These are phyloP conservation scores for Rhynchomys soricoides DNA, from an alignment of 2,113 vertebrate genomes.

Conservation along the genomic window DNA sequence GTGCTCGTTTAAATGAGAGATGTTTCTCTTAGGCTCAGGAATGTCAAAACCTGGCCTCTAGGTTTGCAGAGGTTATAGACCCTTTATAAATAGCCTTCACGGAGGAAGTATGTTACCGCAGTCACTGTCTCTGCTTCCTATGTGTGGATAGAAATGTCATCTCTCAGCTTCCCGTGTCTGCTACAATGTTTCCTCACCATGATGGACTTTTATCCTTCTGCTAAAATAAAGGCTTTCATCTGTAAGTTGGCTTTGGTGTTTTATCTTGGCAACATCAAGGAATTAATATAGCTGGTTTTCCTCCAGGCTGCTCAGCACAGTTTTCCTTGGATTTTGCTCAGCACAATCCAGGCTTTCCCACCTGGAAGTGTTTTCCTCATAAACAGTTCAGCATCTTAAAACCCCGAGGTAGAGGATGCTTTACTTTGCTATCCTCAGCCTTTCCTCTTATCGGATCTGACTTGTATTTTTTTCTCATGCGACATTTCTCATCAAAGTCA, in stretches of 20 bases:
- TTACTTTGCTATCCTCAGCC: constrained; percentile 87
- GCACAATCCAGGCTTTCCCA: constrained; percentile 92
- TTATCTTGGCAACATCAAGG: background rate
- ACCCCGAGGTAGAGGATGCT: constrained; percentile 87
- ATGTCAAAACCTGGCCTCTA: background rate
- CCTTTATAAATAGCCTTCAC: background rate
- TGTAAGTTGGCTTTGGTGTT: background rate
- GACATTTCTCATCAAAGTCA: background rate
- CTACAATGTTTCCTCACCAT: background rate
- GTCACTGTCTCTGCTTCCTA: background rate
- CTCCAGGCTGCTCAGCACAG: background rate
- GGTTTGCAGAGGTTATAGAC: too few species aligned
- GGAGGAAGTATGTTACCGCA: background rate
- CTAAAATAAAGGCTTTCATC: background rate
- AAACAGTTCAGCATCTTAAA: constrained; percentile 91
- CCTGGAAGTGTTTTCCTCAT: constrained; percentile 89
- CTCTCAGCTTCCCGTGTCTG: background rate
- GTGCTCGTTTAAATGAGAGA: background rate
- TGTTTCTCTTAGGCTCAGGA: too few species aligned
- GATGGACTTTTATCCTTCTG: too few species aligned
- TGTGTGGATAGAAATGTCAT: background rate
- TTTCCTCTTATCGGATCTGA: constrained; percentile 92
- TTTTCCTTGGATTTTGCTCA: constrained; percentile 79
- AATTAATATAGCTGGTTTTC: background rate
- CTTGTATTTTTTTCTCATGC: constrained; percentile 89